Evolutionary conservation across 2,113 vertebrate genomes (phyloP).

Genomic region (Elachura formosa): DNA sequence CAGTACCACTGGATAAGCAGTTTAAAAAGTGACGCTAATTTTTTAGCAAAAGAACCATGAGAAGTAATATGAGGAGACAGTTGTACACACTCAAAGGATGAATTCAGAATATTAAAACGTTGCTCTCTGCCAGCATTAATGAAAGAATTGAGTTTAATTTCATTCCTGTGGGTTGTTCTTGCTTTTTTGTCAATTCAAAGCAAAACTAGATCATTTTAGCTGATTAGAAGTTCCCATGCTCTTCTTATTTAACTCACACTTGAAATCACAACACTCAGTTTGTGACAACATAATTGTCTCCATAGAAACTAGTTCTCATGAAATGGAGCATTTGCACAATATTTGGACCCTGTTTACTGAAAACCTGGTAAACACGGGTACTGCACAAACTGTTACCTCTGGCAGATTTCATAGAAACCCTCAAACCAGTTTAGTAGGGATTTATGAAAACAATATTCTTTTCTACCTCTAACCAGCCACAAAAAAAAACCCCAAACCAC

Average conservation of each 20-base stretch:
- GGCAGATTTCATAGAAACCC: not conserved
- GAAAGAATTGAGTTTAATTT: not conserved
- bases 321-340: constrained; percentile 50
- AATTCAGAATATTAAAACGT: constrained; percentile 15
- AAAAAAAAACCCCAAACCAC: not conserved
- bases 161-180: not conserved
- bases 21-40: constrained; percentile 19
- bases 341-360: constrained; percentile 56
- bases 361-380: constrained; percentile 3
- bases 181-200: constrained; percentile 18
- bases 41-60: not conserved
- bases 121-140: not conserved
- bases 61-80: not conserved
- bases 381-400: not conserved
- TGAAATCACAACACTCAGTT: constrained; percentile 11
- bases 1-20: not conserved
- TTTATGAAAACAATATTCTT: not conserved
- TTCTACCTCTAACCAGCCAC: not conserved
- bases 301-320: constrained; percentile 25
- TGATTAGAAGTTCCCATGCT: constrained; percentile 25
- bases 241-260: constrained; percentile 38
- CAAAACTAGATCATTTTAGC: constrained; percentile 22
- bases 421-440: not conserved
- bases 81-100: not conserved
- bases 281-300: constrained; percentile 54